Evolutionary conservation across 1,140 invertebrate species (phyloP).

Genomic region (Meloidogyne exigua): DNA sequence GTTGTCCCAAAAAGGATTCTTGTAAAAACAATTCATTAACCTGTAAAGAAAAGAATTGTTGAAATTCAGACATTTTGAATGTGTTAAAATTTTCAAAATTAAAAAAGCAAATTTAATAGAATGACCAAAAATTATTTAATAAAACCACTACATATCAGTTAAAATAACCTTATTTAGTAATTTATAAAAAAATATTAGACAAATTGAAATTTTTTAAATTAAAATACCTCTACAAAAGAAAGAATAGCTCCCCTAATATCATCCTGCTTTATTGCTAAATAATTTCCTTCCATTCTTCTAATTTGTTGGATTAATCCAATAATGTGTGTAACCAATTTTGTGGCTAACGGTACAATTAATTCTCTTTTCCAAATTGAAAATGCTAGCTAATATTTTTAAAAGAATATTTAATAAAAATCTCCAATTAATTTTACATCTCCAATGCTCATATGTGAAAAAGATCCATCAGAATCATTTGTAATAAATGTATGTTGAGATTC

Average conservation of each 20-base stretch:
- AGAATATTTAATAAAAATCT: too few relatives aligned
- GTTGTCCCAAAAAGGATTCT: constrained; percentile 13
- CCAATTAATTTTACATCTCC: constrained; percentile 41
- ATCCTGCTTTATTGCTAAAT: constrained; percentile 11
- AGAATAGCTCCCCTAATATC: constrained; percentile 48
- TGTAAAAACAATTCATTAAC: constrained; percentile 20
- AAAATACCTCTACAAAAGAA: constrained; percentile 50
- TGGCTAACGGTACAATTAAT: constrained; percentile 41
- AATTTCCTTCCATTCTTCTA: constrained; percentile 31
- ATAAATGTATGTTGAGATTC: constrained; percentile 38
- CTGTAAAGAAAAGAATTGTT: neutral
- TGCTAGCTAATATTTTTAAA: constrained; percentile 46
- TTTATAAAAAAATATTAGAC: too few relatives aligned
- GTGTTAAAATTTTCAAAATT: too few relatives aligned
- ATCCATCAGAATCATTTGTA: constrained; percentile 20
- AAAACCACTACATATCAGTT: too few relatives aligned
- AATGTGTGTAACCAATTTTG: constrained; percentile 32
- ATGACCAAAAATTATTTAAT: neutral
- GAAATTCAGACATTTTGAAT: too few relatives aligned
- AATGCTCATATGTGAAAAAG: constrained; percentile 36
- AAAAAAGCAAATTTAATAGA: neutral
- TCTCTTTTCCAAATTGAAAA: constrained; percentile 53
- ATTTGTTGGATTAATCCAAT: constrained; percentile 39
- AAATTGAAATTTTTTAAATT: too few relatives aligned
- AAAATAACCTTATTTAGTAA: too few relatives aligned